Percentiles rank a stretch among this genome's conserved stretches.
Conservation (phyloP, 2,888 invertebrate species). For the Pyrrhosoma nymphula region DNA sequence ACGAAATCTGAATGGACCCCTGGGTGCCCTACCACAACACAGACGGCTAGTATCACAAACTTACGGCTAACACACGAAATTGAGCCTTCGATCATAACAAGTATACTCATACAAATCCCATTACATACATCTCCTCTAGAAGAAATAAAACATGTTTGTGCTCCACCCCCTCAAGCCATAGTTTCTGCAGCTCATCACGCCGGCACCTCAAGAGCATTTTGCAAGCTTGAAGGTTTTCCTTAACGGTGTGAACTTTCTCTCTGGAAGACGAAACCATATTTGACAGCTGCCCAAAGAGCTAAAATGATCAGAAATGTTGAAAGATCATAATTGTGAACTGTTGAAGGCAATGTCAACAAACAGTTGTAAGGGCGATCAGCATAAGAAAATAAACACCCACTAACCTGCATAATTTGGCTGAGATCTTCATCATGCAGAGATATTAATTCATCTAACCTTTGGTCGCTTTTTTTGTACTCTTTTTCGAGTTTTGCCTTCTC, state of each 20-base stretch:
- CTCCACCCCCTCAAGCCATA: constrained; percentile 98
- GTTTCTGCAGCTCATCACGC: constrained; percentile 93
- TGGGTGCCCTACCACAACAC: too few relatives aligned
- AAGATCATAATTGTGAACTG: not conserved
- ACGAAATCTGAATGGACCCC: too few relatives aligned
- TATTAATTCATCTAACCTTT: constrained; percentile 91
- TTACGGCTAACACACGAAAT: too few relatives aligned
- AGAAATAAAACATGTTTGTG: constrained; percentile 94
- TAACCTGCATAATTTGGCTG: constrained; percentile 87
- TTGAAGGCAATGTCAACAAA: too few relatives aligned
- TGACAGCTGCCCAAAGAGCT: constrained; percentile 88
- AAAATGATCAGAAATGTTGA: constrained; percentile 76
- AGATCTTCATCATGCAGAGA: constrained; percentile 93
- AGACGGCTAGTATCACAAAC: too few relatives aligned
- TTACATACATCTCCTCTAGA: constrained; percentile 92
- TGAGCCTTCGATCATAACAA: not conserved
- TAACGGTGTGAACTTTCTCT: constrained; percentile 87
- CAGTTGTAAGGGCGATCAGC: not conserved
- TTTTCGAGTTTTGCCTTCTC: constrained; percentile 96
- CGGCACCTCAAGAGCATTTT: constrained; percentile 92
- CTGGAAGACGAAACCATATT: constrained; percentile 87
- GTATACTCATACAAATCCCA: not conserved
- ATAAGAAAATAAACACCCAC: constrained; percentile 52
- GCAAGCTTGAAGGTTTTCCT: constrained; percentile 90
- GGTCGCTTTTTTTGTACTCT: constrained; percentile 95